A percentile compares a stretch with the other conserved stretches of the same genome.
Conservation (phyloP, 2,888 invertebrate species). For the Kryphioiulus occultus region DNA sequence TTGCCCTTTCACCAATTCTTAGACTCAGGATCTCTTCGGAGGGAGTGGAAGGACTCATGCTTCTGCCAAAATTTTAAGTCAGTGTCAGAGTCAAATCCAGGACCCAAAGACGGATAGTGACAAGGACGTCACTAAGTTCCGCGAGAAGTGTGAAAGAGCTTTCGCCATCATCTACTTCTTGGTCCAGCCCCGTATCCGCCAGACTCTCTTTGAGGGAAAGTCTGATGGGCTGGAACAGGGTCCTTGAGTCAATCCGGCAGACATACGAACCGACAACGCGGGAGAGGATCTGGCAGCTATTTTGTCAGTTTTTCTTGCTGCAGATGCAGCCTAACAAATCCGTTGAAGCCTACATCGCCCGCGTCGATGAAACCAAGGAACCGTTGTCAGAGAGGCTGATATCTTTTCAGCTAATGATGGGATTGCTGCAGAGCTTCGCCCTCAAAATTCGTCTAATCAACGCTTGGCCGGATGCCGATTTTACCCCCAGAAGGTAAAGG, state of each 20-base stretch:
- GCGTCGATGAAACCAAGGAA: not conserved
- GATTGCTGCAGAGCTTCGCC: not conserved
- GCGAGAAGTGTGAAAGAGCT: not conserved
- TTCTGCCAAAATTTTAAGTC: too few relatives aligned
- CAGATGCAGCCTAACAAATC: not conserved
- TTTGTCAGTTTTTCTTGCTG: too few relatives aligned
- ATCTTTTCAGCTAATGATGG: not conserved
- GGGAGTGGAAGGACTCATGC: too few relatives aligned
- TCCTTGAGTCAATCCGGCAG: not conserved
- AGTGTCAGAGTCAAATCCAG: not conserved
- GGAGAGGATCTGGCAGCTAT: not conserved
- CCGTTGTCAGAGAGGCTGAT: not conserved
- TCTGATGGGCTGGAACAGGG: not conserved
- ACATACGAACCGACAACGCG: not conserved
- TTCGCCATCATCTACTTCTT: not conserved
- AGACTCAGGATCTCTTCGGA: too few relatives aligned
- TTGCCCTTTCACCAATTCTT: too few relatives aligned
- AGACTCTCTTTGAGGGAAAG: not conserved
- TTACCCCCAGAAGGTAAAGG: not conserved
- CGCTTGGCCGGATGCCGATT: not conserved
- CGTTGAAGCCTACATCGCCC: not conserved
- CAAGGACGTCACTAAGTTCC: not conserved
- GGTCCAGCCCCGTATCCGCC: not conserved
- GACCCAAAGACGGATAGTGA: not conserved
- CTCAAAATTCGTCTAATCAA: not conserved